Evolutionary conservation across 37 sponge, comb jelly and placozoan species (phyloP), one percentile per base, ranked within the genome.

Genomic region (Lycopodina hypogea): DNA sequence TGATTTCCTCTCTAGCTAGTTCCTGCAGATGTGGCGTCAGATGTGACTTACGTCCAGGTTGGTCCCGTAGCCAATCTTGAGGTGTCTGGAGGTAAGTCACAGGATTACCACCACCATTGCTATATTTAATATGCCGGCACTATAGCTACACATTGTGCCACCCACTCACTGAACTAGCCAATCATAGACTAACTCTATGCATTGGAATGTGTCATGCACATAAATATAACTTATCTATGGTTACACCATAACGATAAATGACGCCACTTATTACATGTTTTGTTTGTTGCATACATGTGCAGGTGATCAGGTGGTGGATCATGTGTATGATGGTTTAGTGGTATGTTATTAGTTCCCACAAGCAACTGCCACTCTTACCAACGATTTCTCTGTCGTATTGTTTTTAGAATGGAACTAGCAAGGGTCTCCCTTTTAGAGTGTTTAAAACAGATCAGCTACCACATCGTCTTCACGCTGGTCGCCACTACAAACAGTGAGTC

Each of bases 401-500:
- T 9, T 45, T 12, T 45, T 32, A 73, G 74, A 73, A 73, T 73
- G 74, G 74, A 11, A 73, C 74, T 53, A 35, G 30, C 17, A 42
- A 28, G 2, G 74, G 56, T 18, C 15, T 22, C 4, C 74, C 77
- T 1, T 73, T 84, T 15, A 42, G 78, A n/a, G 78, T 66, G 21
- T 85, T 75, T 78, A 30, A 42, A 40, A 50, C n/a, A 1, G 61
- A 83, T 26, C 69, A 76, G 28, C 56, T 76, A 0, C 90, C 90
- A 28, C 63, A 42, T 7, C 61, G 86, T 19, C 74, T 81, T 34
- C 86, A 85, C 56, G 30, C 81, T 53, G 90, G 78, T 30, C 77
- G 81, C 50, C 34, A 61, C 73, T 52, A 71, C 23, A 75, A 71
- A 65, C 63, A 84, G 90, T 90, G 9, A 90, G 78, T 72, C 0